phyloP scores from a whole-genome alignment of 2,113 vertebrate genomes.

The Urocolius indicus region DNA sequence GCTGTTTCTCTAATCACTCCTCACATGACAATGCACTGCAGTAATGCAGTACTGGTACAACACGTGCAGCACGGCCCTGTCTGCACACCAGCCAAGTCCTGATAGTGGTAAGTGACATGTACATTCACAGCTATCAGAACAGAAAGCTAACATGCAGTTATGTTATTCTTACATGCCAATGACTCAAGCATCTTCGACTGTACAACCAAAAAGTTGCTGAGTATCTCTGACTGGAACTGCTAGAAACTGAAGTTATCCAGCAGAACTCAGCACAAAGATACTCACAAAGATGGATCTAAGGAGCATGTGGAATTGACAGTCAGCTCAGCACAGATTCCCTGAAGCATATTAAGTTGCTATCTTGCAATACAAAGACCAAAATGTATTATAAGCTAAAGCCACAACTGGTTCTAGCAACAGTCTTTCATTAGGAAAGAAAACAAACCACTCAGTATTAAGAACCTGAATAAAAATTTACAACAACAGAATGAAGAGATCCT shows the following conservation, averaged over 20 bases:
- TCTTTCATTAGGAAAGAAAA: background rate
- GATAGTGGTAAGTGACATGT: conserved; percentile 69
- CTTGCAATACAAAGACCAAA: background rate
- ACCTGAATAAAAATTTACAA: background rate
- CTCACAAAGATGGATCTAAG: conserved; percentile 98
- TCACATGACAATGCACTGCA: background rate
- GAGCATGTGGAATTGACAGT: conserved; percentile 80
- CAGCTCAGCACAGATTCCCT: background rate
- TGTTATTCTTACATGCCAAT: conserved; percentile 94
- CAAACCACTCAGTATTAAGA: background rate
- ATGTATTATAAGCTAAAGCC: background rate
- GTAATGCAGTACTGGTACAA: background rate
- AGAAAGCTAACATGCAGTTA: conserved; percentile 84
- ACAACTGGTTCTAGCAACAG: background rate
- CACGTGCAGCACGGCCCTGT: conserved; percentile 59
- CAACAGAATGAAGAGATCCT: conserved; percentile 64
- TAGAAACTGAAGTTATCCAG: conserved; percentile 69
- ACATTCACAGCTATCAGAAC: conserved; percentile 76
- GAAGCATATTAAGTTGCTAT: background rate
- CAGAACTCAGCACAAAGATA: conserved; percentile 80
- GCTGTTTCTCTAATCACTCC: background rate
- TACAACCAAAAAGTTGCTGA: conserved; percentile 93
- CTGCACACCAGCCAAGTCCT: conserved; percentile 81
- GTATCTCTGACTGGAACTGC: conserved; percentile 78
- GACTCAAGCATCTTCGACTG: conserved; percentile 96